Base-by-base conservation (phyloP, 2,888 invertebrate species). In the Thymelicus acteon region DNA sequence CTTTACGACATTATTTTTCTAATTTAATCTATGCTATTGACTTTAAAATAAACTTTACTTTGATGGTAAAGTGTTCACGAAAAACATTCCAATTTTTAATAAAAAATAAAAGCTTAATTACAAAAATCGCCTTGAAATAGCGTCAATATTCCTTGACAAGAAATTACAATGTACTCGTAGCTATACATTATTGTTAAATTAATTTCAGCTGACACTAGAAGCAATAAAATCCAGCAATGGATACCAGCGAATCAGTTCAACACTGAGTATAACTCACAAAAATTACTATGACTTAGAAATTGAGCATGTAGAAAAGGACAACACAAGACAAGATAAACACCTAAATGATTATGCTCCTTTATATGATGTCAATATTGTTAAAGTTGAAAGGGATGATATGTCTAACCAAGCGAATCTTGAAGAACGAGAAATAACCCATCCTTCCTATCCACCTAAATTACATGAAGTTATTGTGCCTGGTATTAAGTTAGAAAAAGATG, bases 261-360 rank as follows among this genome's bases (percentile, higher is more conserved):
- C 54, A 24, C 24, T 54, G 12, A 24, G 54, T 24, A 24, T 54
- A 54, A 54, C 54, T 24, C 24, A 54, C 54, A 54, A 54, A 54
- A 24, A 24, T 6, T 12, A 54, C 12, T 54, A 54, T 24, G 54
- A 54, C 54, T 1, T 54, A 24, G 54, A 24, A 24, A 6, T 5
- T 12, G 54, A 54, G 24, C 24, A 54, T 54, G 6, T 54, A 5
- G 54, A 54, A 52, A 52, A 52, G 7, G 52, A 19, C 7, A 52
- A 15, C 10, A 10, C 44, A 44, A 31, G 31, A 31, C 31, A 31
- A 31, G 7, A 7, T 52, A 6, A 8, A 13, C 19, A 52, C 6
- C 15, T 6, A 8, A 19, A 52, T 15, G 19, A 44, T 4, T 44
- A 8, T 4, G 1, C 44, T 2, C 7, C 8, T 44, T 4, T 44